A percentile compares a stretch with the other conserved stretches of the same genome.
Evolutionary conservation across 2,797 vertebrate species (phyloP).

Genomic region (Coluber constrictor): DNA sequence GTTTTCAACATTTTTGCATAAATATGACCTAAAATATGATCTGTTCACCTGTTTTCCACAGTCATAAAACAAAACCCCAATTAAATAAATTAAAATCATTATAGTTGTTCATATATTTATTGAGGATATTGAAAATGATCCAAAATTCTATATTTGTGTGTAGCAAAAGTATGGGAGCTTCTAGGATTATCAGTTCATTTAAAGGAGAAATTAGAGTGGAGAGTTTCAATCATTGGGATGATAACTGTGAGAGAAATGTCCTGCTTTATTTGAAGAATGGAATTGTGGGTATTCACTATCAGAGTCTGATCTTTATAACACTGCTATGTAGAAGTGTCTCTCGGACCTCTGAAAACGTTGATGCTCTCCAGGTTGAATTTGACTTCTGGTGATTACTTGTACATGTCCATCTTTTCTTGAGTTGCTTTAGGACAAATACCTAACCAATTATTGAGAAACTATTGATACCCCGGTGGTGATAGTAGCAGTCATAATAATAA

Average conservation of each 20-base stretch:
- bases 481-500: not conserved
- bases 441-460: not conserved
- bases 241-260: not conserved
- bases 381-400: not conserved
- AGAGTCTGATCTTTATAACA: not conserved
- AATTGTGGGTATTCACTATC: not conserved
- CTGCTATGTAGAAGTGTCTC: not conserved
- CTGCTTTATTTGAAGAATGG: not conserved
- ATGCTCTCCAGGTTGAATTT: not conserved
- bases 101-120: not conserved
- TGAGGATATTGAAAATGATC: not conserved
- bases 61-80: not conserved
- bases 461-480: not conserved
- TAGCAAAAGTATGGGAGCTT: not conserved
- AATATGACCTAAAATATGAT: not conserved
- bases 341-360: not conserved
- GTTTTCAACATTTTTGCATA: not conserved
- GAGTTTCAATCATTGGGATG: not conserved
- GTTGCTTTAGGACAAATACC: not conserved
- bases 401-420: not conserved
- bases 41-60: not conserved
- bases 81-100: not conserved
- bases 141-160: not conserved
- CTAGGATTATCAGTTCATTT: not conserved
- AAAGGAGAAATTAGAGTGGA: not conserved